Base-by-base conservation (phyloP, 2,113 vertebrate species). In the Lynx canadensis region DNA sequence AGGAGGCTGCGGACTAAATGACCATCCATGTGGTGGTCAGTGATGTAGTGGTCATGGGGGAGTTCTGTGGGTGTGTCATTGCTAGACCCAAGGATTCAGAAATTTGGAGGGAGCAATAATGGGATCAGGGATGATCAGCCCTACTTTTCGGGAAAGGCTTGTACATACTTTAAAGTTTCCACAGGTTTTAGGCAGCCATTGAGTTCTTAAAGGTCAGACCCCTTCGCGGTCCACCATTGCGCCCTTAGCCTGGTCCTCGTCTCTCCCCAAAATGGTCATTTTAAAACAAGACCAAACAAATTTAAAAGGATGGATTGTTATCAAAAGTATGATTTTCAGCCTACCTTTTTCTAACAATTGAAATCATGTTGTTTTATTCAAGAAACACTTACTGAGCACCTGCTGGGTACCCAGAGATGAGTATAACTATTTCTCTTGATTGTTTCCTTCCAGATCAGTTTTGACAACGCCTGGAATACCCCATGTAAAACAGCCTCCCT, bases 281-380 rank as follows among this genome's bases (percentile, higher is more conserved):
- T 79, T 68, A 76, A 93, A 81, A 78, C 31, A 92, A 23, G 45
- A 87, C 36, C 41, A 78, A 94, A 89, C 23, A 94, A 93, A 78
- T 81, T 1, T 14, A 65, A 92, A 82, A 65, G 33, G 36, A 74
- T 73, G 33, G 9, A 69, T 89, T 89, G 52, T 65, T 73, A 21
- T 50, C 16, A 82, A 94, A 96, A 95, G 27, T 89, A 12, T 96
- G 36, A 25, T 66, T 97, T 94, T 45, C 16, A 11, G 1, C 12
- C 36, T 71, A 60, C 38, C 2, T 73, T 21, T 76, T 71, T 66
- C 83, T 76, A 74, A 71, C 27, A 50, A 76, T 36, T 50, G 76
- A 87, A 94, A 79, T 89, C 7, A 69, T 95, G 85, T 92, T 97
- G 25, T 82, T 96, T 92, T 81, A 48, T 65, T 86, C 14, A 50